Percentiles rank a stretch among this genome's conserved stretches.
Evolutionary conservation across 2,113 vertebrate species (phyloP).

Genomic region (Ciconia maguari): DNA sequence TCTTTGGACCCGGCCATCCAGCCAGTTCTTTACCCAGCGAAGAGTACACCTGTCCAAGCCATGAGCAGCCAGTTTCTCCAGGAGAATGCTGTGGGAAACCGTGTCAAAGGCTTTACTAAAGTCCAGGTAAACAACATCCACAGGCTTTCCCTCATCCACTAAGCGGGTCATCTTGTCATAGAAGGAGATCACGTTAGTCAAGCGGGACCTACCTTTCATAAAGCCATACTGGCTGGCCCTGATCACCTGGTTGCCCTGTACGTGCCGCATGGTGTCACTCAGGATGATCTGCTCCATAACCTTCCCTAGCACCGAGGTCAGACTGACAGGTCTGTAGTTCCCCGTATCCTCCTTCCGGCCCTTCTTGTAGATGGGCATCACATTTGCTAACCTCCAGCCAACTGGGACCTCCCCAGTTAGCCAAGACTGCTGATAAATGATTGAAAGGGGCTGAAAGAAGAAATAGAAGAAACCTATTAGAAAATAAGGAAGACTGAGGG

Average conservation of each 20-base stretch:
- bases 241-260: neutral
- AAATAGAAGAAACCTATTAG: neutral
- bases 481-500: neutral
- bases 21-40: neutral
- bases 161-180: fast-evolving
- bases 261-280: fast-evolving
- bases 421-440: neutral
- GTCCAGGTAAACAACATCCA: neutral
- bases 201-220: neutral
- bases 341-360: neutral
- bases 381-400: neutral
- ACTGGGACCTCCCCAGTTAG: neutral
- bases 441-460: neutral
- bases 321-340: neutral
- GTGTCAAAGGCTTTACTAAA: neutral
- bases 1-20: fast-evolving
- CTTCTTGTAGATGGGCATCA: neutral
- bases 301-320: neutral
- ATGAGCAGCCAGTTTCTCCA: fast-evolving
- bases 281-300: neutral
- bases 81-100: neutral
- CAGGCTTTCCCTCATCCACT: neutral
- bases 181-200: neutral
- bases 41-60: neutral
- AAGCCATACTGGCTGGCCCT: fast-evolving